Evolutionary conservation across 2,888 invertebrate genomes (phyloP).

Genomic region (Calephelis perditalis): DNA sequence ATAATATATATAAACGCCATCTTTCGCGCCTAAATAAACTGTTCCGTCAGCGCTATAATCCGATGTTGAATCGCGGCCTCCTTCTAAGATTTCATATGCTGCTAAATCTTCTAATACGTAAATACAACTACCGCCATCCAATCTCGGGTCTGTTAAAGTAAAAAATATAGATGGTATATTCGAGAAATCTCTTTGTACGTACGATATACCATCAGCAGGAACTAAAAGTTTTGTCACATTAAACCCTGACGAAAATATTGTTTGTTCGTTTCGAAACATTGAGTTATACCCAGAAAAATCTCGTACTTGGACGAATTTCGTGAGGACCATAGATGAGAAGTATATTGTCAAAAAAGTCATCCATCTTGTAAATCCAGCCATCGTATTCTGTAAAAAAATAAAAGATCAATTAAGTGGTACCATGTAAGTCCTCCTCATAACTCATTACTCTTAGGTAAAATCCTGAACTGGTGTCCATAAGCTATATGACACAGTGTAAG

Average conservation of each 20-base stretch:
- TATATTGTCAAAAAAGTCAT: constrained; percentile 6
- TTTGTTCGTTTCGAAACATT: constrained; percentile 46
- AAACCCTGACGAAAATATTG: constrained; percentile 47
- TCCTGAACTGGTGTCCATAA: too few relatives aligned
- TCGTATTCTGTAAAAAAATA: constrained; percentile 19
- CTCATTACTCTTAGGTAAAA: too few relatives aligned
- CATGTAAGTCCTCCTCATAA: too few relatives aligned
- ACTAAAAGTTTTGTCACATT: constrained; percentile 54
- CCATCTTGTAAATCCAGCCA: constrained; percentile 10
- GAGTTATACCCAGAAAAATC: constrained; percentile 23
- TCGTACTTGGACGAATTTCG: constrained; percentile 20
- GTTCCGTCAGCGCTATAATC: constrained; percentile 44
- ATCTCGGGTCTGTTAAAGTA: constrained; percentile 44
- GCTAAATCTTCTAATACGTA: constrained; percentile 58
- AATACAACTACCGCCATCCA: constrained; percentile 52
- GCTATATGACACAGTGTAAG: too few relatives aligned
- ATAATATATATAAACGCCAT: constrained; percentile 51
- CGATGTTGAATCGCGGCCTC: constrained; percentile 53
- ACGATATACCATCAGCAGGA: constrained; percentile 44
- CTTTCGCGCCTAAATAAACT: constrained; percentile 50
- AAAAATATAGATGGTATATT: constrained; percentile 57
- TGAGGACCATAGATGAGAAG: constrained; percentile 7
- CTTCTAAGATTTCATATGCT: constrained; percentile 56
- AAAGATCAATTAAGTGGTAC: too few relatives aligned
- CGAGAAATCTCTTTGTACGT: constrained; percentile 38